Evolutionary conservation across 2,797 vertebrate species (phyloP).

Genomic region (Mormyrus proboscirostris): DNA sequence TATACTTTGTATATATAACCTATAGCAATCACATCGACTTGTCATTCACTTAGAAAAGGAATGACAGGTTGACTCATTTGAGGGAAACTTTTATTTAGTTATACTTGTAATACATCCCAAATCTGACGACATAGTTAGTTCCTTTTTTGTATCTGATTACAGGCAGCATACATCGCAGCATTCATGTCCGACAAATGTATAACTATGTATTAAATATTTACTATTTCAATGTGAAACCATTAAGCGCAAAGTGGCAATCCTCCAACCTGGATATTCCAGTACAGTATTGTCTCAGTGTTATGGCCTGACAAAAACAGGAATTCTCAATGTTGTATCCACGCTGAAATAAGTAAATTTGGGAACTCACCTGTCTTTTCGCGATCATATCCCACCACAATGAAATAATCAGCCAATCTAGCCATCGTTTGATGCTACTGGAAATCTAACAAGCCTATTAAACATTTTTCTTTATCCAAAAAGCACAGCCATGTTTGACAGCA

Average conservation of each 20-base stretch:
- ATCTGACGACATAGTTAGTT: neutral
- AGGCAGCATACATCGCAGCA: neutral
- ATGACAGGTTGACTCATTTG: constrained; percentile 1
- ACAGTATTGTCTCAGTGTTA: constrained; percentile 32
- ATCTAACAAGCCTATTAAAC: constrained; percentile 75
- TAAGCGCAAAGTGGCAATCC: constrained; percentile 42
- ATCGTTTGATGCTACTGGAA: constrained; percentile 70
- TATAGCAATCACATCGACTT: neutral
- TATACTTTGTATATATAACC: neutral
- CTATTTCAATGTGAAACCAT: constrained; percentile 24
- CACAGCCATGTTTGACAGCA: constrained; percentile 96
- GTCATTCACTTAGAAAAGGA: neutral
- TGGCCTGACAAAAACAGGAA: constrained; percentile 53
- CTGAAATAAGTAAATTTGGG: neutral
- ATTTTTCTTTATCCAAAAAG: constrained; percentile 79
- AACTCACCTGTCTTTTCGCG: constrained; percentile 87
- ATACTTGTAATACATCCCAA: neutral
- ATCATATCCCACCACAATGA: constrained; percentile 91
- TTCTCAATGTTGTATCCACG: constrained; percentile 23
- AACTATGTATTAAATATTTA: neutral
- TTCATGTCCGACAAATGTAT: constrained; percentile 28
- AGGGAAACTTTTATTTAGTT: neutral
- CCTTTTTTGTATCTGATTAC: neutral
- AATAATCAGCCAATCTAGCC: constrained; percentile 93
- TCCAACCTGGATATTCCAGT: constrained; percentile 51